A percentile compares a stretch with the other conserved stretches of the same genome.
phyloP scores from a whole-genome alignment of 2,888 invertebrate species.

The Lepidochrysops patricia region DNA sequence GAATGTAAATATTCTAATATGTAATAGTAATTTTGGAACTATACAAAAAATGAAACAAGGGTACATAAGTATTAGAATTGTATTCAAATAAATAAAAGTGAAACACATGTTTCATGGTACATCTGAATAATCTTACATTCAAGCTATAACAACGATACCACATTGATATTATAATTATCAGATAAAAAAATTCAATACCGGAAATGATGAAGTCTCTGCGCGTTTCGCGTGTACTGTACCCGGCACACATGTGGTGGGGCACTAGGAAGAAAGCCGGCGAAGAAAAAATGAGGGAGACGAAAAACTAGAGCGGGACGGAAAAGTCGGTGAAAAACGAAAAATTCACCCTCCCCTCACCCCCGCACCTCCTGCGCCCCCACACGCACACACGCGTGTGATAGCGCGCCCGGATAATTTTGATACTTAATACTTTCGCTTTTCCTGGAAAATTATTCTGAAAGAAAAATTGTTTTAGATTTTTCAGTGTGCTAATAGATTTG shows the following conservation, averaged over 20 bases:
- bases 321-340: slow-evolving; percentile 75
- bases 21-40: too few species aligned
- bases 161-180: slow-evolving; percentile 18
- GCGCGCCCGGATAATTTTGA: slow-evolving; percentile 35
- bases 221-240: slow-evolving; percentile 35
- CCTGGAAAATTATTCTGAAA: neutral
- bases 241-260: slow-evolving; percentile 74
- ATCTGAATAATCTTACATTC: too few species aligned
- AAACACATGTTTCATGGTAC: too few species aligned
- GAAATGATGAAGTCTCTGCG: slow-evolving; percentile 43
- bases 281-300: slow-evolving; percentile 74
- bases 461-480: neutral
- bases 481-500: too few species aligned
- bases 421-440: slow-evolving; percentile 40
- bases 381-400: slow-evolving; percentile 59
- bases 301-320: slow-evolving; percentile 74
- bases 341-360: slow-evolving; percentile 56
- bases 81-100: too few species aligned
- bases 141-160: too few species aligned
- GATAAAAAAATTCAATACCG: slow-evolving; percentile 35
- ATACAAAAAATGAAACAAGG: too few species aligned
- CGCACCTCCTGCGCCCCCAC: slow-evolving; percentile 39
- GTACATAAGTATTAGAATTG: too few species aligned
- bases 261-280: slow-evolving; percentile 73
- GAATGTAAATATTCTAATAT: too few species aligned